These are phyloP conservation scores for Meliscaeva auricollis DNA, from an alignment of 2,888 invertebrate species.

Conservation along the genomic window DNA sequence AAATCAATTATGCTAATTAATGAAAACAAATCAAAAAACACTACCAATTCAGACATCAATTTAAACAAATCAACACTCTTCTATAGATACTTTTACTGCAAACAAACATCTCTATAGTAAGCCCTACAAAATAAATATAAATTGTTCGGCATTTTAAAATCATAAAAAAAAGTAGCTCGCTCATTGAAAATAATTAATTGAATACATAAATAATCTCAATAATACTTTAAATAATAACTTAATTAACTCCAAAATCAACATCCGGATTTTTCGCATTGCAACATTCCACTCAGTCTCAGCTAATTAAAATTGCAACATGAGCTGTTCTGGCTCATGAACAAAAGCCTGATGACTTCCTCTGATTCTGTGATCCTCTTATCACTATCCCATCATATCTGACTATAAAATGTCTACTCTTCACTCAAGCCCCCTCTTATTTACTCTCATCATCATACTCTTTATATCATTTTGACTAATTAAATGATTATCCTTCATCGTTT, in stretches of 20 bases:
- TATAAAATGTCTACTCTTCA: constrained; percentile 7
- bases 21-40: too few relatives aligned
- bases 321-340: neutral
- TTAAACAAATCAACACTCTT: too few relatives aligned
- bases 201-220: constrained; percentile 12
- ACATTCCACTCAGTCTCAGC: constrained; percentile 11
- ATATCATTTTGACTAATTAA: constrained; percentile 66
- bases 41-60: too few relatives aligned
- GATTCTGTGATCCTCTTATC: constrained; percentile 2
- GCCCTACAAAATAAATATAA: too few relatives aligned
- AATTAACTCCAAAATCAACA: constrained; percentile 32
- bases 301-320: constrained; percentile 61
- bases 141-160: constrained; percentile 1
- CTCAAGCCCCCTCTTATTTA: constrained; percentile 22
- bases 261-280: constrained; percentile 33
- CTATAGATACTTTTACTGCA: too few relatives aligned
- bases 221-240: constrained; percentile 36
- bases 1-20: too few relatives aligned
- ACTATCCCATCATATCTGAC: constrained; percentile 22
- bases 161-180: neutral
- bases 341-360: neutral
- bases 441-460: constrained; percentile 28
- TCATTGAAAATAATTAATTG: constrained; percentile 22
- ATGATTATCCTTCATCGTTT: constrained; percentile 69
- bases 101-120: too few relatives aligned